A percentile compares a stretch with the other conserved stretches of the same genome.
These are phyloP conservation scores for Prionailurus bengalensis DNA, from an alignment of 2,113 vertebrate species.

Conservation along the genomic window DNA sequence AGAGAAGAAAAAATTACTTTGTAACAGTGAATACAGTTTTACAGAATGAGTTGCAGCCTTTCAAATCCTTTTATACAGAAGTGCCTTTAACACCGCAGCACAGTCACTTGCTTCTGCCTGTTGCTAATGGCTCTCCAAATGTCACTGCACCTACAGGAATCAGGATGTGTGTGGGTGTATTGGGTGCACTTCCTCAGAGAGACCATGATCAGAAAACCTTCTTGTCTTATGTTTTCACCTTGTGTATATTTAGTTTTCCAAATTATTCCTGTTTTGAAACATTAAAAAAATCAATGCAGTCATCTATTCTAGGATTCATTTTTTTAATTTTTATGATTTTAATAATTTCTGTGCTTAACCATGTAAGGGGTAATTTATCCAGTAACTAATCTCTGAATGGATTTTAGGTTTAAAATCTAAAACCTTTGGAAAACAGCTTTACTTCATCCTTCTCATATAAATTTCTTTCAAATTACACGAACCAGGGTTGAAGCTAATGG, in stretches of 20 bases:
- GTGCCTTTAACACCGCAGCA: not conserved
- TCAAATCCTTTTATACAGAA: not conserved
- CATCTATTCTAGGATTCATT: not conserved
- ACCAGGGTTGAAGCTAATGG: not conserved
- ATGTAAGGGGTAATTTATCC: not conserved
- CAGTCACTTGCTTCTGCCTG: not conserved
- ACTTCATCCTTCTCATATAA: not conserved
- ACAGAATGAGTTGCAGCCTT: not conserved
- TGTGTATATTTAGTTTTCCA: not conserved
- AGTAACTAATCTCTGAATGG: not conserved
- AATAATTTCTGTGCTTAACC: not conserved
- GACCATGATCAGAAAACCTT: not conserved
- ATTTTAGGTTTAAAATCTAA: not conserved
- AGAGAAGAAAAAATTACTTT: not conserved
- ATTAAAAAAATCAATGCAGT: not conserved
- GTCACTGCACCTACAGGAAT: too few relatives aligned
- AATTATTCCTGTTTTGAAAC: slow-evolving; percentile 16
- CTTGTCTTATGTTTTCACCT: not conserved
- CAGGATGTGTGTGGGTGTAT: not conserved
- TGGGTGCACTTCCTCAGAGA: not conserved
- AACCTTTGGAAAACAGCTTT: not conserved
- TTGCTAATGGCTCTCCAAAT: not conserved
- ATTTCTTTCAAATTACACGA: not conserved
- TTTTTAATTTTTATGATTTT: slow-evolving; percentile 38
- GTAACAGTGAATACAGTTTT: not conserved